phyloP scores from a whole-genome alignment of 2,113 vertebrate species.

The Pycnonotus jocosus region DNA sequence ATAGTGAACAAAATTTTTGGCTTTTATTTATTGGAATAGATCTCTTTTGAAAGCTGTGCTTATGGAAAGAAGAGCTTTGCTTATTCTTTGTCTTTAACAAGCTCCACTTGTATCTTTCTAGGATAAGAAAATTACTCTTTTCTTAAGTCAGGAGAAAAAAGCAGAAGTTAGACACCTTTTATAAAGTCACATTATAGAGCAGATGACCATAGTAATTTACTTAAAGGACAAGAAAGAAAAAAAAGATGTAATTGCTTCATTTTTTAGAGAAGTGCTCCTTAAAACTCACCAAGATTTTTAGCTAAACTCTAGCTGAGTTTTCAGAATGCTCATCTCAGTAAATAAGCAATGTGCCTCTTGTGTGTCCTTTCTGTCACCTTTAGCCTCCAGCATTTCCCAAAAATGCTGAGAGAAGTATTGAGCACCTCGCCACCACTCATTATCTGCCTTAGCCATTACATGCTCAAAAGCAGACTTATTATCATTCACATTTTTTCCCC shows the following conservation, averaged over 20 bases:
- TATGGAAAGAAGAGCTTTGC: background rate
- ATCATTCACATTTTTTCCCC: background rate
- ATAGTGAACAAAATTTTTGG: background rate
- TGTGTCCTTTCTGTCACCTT: background rate
- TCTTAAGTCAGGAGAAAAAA: background rate
- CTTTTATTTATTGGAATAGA: background rate
- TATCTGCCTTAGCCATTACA: background rate
- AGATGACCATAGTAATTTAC: background rate
- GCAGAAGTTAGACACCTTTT: background rate
- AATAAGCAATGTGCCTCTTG: background rate
- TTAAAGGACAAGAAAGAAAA: background rate
- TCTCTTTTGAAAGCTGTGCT: background rate
- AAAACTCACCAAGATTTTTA: background rate
- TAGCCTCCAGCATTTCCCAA: background rate
- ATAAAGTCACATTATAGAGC: background rate
- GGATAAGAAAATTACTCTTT: background rate
- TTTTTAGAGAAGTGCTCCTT: background rate
- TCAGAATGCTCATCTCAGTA: background rate
- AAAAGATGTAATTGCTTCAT: background rate
- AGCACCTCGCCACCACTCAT: background rate
- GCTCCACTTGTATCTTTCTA: background rate
- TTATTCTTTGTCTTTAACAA: background rate
- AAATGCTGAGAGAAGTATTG: background rate
- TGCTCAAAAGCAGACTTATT: background rate
- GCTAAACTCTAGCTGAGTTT: background rate